Percentiles rank a stretch among this genome's conserved stretches.
Evolutionary conservation across 2,797 vertebrate genomes (phyloP).

Genomic region (Sebastes glaucus): DNA sequence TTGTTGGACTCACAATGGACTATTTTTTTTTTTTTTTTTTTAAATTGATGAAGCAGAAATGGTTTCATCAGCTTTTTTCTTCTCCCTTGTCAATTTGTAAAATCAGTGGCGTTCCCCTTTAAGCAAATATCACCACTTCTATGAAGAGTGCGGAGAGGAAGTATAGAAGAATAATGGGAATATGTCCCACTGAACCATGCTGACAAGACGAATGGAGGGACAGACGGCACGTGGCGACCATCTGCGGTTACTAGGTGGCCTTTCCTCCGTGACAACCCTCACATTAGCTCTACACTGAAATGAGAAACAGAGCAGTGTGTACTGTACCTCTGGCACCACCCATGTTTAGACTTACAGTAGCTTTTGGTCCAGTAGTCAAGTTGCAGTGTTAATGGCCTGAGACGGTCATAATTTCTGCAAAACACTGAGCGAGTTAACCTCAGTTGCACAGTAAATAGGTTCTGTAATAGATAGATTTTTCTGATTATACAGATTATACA

Average conservation of each 20-base stretch:
- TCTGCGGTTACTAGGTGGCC: conserved; percentile 59
- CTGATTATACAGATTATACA: not conserved
- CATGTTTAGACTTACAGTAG: conserved; percentile 7
- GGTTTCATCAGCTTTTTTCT: not conserved
- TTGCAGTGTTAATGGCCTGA: conserved; percentile 1
- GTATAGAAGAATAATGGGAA: too few species aligned
- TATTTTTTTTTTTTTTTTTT: not conserved
- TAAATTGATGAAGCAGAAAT: not conserved
- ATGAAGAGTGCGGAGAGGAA: not conserved
- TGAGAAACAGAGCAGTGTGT: conserved; percentile 46
- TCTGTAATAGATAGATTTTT: not conserved
- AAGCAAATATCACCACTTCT: not conserved
- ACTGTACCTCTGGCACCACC: not conserved
- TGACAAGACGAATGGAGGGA: conserved; percentile 60
- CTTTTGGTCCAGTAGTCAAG: conserved; percentile 1
- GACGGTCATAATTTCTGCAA: not conserved
- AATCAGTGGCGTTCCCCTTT: not conserved
- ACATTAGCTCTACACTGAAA: conserved; percentile 41
- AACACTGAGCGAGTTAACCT: not conserved
- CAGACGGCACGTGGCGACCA: conserved; percentile 58
- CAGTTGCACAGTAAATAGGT: not conserved
- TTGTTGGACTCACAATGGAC: not conserved
- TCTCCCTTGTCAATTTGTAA: not conserved
- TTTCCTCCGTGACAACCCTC: conserved; percentile 43
- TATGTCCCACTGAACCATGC: conserved; percentile 20